These are phyloP conservation scores for Seira sanloemensis DNA, from an alignment of 2,888 invertebrate genomes.

Conservation along the genomic window DNA sequence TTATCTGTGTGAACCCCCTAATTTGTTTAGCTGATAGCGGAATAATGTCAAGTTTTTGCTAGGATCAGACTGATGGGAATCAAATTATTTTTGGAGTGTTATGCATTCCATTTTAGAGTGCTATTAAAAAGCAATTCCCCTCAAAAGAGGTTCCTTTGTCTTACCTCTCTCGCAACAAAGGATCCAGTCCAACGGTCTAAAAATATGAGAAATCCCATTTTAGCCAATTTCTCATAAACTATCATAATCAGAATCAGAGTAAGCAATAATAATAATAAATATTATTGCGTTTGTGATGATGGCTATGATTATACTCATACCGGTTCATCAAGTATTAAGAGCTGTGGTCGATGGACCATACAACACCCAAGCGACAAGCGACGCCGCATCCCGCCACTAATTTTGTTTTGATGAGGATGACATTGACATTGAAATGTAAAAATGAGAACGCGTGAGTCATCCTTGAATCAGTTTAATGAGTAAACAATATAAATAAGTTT, in stretches of 20 bases:
- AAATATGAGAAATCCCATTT: too few relatives aligned
- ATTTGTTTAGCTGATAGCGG: not conserved
- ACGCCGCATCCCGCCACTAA: constrained; percentile 76
- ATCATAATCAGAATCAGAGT: too few relatives aligned
- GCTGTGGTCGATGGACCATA: constrained; percentile 76
- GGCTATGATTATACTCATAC: too few relatives aligned
- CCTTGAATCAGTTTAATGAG: not conserved
- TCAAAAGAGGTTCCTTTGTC: not conserved
- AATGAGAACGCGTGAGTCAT: not conserved
- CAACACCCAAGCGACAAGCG: constrained; percentile 76
- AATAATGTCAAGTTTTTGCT: not conserved
- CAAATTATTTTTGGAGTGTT: not conserved
- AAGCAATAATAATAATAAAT: too few relatives aligned
- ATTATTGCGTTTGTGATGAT: too few relatives aligned
- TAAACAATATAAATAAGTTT: not conserved
- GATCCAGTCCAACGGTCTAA: constrained; percentile 87
- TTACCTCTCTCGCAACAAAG: constrained; percentile 88
- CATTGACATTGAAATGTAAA: not conserved
- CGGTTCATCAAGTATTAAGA: constrained; percentile 91
- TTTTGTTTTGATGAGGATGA: not conserved
- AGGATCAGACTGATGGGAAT: not conserved
- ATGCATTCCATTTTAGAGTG: not conserved
- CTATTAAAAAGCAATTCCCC: not conserved
- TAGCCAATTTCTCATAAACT: too few relatives aligned
- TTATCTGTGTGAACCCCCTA: not conserved